A percentile compares a stretch with the other conserved stretches of the same genome.
phyloP scores from a whole-genome alignment of 1,140 invertebrate genomes.

The Mya arenaria region DNA sequence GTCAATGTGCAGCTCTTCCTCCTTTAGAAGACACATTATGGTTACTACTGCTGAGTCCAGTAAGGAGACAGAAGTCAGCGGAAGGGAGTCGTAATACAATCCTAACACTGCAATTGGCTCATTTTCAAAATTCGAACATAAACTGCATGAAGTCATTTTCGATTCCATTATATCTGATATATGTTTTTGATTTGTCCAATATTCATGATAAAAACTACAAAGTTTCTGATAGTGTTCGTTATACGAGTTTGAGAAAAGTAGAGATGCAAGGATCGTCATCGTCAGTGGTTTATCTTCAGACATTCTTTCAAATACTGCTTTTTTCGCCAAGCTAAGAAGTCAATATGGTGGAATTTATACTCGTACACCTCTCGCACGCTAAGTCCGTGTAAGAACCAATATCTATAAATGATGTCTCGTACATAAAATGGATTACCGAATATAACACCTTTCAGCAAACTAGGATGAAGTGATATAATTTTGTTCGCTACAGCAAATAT shows the following conservation, averaged over 20 bases:
- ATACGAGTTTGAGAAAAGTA: neutral
- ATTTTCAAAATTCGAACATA: neutral
- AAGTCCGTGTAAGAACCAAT: too few species aligned
- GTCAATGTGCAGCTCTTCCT: neutral
- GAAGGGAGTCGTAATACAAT: neutral
- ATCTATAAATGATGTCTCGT: too few species aligned
- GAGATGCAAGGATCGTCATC: neutral
- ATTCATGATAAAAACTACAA: neutral
- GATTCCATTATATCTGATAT: neutral
- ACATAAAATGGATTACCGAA: too few species aligned
- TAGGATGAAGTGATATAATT: too few species aligned
- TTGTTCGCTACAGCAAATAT: too few species aligned
- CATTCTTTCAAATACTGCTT: too few species aligned
- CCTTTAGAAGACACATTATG: neutral
- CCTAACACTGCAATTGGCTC: neutral
- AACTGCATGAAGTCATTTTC: neutral
- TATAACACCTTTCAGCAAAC: too few species aligned
- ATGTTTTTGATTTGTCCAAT: neutral
- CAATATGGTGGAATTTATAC: too few species aligned
- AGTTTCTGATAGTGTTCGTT: neutral
- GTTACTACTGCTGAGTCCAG: neutral
- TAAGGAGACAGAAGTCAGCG: neutral
- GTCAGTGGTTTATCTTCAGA: too few species aligned
- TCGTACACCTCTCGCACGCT: too few species aligned
- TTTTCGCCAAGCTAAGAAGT: too few species aligned